Evolutionary conservation across 2,888 invertebrate species (phyloP), one percentile per base, ranked within the genome.

Genomic region (Ectobius pallidus): DNA sequence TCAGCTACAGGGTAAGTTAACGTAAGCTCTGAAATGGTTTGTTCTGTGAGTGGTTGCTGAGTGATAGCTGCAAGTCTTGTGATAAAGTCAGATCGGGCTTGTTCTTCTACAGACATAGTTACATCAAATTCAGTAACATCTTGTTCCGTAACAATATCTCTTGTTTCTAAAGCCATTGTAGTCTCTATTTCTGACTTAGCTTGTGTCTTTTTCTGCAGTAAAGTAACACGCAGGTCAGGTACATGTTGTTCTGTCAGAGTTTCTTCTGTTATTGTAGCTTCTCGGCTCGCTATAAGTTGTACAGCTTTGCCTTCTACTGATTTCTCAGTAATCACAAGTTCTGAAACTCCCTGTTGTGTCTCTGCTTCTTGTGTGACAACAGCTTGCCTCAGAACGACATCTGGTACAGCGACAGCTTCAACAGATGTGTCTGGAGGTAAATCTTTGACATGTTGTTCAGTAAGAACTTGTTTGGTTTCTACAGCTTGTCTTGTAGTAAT

Each of bases 211-310:
- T 61, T 27, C 14, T 69, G 68, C 25, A 30, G 32, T 16, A 70
- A 62, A 18, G 49, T 6, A 16, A 52, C 55, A n/a, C 30, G 27
- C 11, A 61, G 9, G 4, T 70, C 25, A 27, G 25, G 11, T 20
- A 27, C n/a, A 3, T 42, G 42, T 34, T 68, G 49, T 69, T 73
- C 63, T 9, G 69, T 14, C 1, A 20, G 32, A 6, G 49, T 44
- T 30, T 69, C 49, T 39, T 73, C 71, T 52, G 71, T 74, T 3
- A 74, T 44, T 11, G 70, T 22, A 30, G 65, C 73, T 30, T 74
- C 58, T 16, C 42, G 74, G 4, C 62, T 30, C 9, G 62, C 61
- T 2, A 74, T 42, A 11, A 55, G 18, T n/a, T 46, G 34, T 9
- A 11, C 61, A 14, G 74, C 77, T 18, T 44, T 44, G 16, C 46